Base-by-base conservation (phyloP, 2,797 vertebrate genomes). In the Trachops cirrhosus region DNA sequence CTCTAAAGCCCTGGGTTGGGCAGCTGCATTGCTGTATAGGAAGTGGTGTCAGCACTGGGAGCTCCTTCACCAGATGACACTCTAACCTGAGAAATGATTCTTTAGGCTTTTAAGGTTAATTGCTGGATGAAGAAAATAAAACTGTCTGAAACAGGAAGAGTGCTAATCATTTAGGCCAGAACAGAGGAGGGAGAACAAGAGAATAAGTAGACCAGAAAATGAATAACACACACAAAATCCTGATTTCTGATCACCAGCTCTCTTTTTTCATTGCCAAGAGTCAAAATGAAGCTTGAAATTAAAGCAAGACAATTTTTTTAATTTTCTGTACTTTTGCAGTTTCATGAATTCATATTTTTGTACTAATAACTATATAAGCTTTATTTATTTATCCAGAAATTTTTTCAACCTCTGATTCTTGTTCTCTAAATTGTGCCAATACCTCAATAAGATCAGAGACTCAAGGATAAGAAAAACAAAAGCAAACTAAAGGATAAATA, bases 301-400 rank as follows among this genome's bases (percentile, higher is more conserved):
- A 85, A 93, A 87, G 89, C 12, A 89, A 44, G 50, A 59, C 18
- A 90, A 50, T 94, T 94, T 74, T 52, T 95, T 86, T 19, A 41
- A 16, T 74, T 57, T 83, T 70, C 37, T 48, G 32, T 71, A 64
- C 71, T 21, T 89, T 85, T 78, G 9, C n/a, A 15, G 12, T 48
- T 84, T 48, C 11, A 16, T 62, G 41, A 73, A 92, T 85, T 2
- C 11, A 21, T 82, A 77, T 32, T 71, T 88, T 21, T 94, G 34
- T 37, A 16, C 91, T 39, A 54, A 34, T 29, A 12, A 32, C 29
- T 67, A 41, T 59, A 92, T 54, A 22, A 92, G 3, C 48, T 73
- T 79, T 84, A 73, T 54, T 79, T 73, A 59, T 80, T 73, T 62
- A 37, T 70, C 8, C 37, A 80, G 5, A 92, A 90, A 34, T 88